Percentiles rank a stretch among this genome's conserved stretches.
phyloP scores from a whole-genome alignment of 2,888 invertebrate genomes.

The Drosophila bunnanda region DNA sequence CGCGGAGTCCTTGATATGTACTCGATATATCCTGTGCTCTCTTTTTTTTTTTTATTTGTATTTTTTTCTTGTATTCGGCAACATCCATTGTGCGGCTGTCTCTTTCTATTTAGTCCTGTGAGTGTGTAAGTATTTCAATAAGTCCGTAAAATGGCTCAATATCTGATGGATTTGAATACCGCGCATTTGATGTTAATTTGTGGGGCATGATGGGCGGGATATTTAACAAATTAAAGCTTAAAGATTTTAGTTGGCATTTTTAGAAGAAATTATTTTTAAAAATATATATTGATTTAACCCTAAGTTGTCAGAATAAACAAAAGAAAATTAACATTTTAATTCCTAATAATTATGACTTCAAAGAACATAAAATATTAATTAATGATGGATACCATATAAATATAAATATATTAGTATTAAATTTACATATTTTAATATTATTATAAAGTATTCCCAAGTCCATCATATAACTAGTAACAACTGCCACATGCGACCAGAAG shows the following conservation, averaged over 20 bases:
- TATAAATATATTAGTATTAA: not conserved
- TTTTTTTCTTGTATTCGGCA: slow-evolving; percentile 50
- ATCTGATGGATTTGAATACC: slow-evolving; percentile 36
- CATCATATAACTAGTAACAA: too few species aligned
- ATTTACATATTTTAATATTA: not conserved
- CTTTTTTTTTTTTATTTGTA: slow-evolving; percentile 20
- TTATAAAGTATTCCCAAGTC: not conserved
- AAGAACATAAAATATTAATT: too few species aligned
- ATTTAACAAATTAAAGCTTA: too few species aligned
- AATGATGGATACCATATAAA: too few species aligned
- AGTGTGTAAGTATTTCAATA: slow-evolving; percentile 39
- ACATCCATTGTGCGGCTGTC: slow-evolving; percentile 8
- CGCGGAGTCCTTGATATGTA: slow-evolving; percentile 4
- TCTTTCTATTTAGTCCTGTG: slow-evolving; percentile 15
- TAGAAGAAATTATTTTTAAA: too few species aligned
- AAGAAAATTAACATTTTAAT: too few species aligned
- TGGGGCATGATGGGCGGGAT: slow-evolving; percentile 6
- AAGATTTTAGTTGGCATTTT: too few species aligned
- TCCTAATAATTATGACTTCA: not conserved
- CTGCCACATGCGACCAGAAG: not conserved
- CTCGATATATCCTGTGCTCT: not conserved
- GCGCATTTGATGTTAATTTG: not conserved
- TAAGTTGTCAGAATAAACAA: too few species aligned
- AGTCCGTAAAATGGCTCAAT: slow-evolving; percentile 42
- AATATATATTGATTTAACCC: too few species aligned